Evolutionary conservation across 1,140 invertebrate genomes (phyloP).

Genomic region (Drosophila simulans): DNA sequence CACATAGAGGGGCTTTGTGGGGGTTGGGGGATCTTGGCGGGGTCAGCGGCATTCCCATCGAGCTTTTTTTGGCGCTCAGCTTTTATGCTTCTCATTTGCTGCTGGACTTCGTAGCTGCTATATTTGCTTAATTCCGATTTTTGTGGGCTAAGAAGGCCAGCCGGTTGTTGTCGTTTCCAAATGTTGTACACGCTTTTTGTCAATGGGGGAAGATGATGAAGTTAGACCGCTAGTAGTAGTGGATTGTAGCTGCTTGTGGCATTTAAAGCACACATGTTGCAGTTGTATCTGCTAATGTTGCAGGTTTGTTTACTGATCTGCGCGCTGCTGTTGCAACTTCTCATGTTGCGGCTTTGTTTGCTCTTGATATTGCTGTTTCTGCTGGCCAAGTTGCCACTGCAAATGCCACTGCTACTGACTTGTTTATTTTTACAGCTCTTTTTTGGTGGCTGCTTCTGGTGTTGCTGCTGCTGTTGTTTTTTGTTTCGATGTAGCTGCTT

Average conservation of each 20-base stretch:
- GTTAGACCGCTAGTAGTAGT: conserved; percentile 1
- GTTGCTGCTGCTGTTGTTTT: conserved; percentile 4
- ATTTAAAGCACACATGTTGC: neutral
- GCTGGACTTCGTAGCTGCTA: conserved; percentile 15
- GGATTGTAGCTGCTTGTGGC: neutral
- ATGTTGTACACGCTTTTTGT: neutral
- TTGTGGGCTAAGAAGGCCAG: conserved; percentile 38
- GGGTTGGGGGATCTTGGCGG: conserved; percentile 20
- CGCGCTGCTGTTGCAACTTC: conserved; percentile 7
- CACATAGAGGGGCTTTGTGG: neutral
- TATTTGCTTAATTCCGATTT: conserved; percentile 30
- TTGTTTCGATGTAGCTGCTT: neutral
- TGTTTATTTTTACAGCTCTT: neutral
- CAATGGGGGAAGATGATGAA: conserved; percentile 3
- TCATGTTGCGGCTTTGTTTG: neutral
- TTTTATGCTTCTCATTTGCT: conserved; percentile 23
- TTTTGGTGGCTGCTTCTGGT: conserved; percentile 23
- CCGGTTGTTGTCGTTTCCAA: conserved; percentile 34
- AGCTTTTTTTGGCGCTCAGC: conserved; percentile 34
- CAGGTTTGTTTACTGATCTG: neutral
- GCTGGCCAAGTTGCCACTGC: neutral
- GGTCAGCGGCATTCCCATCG: conserved; percentile 40
- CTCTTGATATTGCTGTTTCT: neutral
- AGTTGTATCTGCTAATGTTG: too few relatives aligned
- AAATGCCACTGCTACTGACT: neutral